These are phyloP conservation scores for Cataglyphis hispanica DNA, from an alignment of 1,140 invertebrate species.

Conservation along the genomic window DNA sequence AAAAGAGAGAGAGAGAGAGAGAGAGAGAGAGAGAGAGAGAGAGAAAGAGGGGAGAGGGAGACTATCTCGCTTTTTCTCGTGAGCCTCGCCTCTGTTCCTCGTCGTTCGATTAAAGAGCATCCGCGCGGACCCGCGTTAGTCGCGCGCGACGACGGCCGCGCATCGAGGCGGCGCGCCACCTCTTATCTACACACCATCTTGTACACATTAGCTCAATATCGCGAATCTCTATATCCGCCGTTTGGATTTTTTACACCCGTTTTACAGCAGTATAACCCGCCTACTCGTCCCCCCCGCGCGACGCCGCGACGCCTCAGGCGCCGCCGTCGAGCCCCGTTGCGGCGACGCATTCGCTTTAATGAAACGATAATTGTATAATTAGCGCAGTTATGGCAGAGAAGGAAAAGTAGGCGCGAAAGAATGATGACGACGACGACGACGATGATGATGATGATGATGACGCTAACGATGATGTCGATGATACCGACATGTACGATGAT, in stretches of 20 bases:
- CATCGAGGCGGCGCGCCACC: conserved; percentile 42
- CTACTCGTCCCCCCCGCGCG: conserved; percentile 50
- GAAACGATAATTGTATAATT: neutral
- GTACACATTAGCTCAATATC: conserved; percentile 57
- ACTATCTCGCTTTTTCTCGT: conserved; percentile 39
- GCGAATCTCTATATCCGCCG: conserved; percentile 64
- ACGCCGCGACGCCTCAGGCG: conserved; percentile 21
- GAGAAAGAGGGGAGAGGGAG: too few relatives aligned
- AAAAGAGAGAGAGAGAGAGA: neutral
- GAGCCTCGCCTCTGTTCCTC: conserved; percentile 29
- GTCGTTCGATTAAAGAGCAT: conserved; percentile 9
- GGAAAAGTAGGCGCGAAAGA: neutral
- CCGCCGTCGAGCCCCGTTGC: conserved; percentile 8
- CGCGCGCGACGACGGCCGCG: conserved; percentile 18
- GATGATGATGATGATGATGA: conserved; percentile 36
- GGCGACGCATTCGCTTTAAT: conserved; percentile 5
- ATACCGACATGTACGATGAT: conserved; percentile 52
- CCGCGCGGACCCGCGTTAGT: conserved; percentile 21
- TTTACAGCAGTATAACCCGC: conserved; percentile 66
- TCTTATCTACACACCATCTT: conserved; percentile 40
- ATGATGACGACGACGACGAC: conserved; percentile 46
- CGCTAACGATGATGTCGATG: neutral
- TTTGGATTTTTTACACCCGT: conserved; percentile 74
- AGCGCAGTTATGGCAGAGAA: neutral
- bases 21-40: too few relatives aligned